Percentiles rank a stretch among this genome's conserved stretches.
phyloP scores from a whole-genome alignment of 2,888 invertebrate species.

The Beris morrisii region DNA sequence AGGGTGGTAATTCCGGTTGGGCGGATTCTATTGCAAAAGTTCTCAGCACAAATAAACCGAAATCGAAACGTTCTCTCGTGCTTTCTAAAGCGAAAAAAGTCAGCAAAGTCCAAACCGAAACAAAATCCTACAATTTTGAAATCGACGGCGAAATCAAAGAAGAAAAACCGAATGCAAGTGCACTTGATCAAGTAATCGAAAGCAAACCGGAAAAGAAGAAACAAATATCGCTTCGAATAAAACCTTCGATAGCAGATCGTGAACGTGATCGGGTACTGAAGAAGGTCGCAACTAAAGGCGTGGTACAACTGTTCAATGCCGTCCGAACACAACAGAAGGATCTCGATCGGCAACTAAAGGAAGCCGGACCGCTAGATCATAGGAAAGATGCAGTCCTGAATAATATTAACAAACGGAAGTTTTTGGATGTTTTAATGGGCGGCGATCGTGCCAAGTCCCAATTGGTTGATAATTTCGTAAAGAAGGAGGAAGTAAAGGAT shows the following conservation, averaged over 20 bases:
- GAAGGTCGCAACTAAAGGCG: constrained; percentile 89
- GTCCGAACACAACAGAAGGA: constrained; percentile 83
- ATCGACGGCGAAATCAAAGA: constrained; percentile 64
- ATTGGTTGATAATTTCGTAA: constrained; percentile 56
- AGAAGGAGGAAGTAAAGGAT: constrained; percentile 58
- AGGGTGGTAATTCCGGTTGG: constrained; percentile 69
- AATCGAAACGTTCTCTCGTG: constrained; percentile 72
- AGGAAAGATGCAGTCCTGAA: constrained; percentile 76
- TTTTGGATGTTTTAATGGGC: constrained; percentile 79
- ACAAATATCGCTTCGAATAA: constrained; percentile 66
- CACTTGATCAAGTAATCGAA: constrained; percentile 42
- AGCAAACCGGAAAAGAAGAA: constrained; percentile 58
- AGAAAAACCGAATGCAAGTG: constrained; percentile 53
- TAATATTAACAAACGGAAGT: constrained; percentile 70
- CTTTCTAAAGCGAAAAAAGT: constrained; percentile 79
- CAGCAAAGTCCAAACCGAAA: constrained; percentile 58
- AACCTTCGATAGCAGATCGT: constrained; percentile 74
- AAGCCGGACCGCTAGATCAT: constrained; percentile 73
- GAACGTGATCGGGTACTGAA: constrained; percentile 75
- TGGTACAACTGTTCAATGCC: constrained; percentile 90
- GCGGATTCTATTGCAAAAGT: constrained; percentile 82
- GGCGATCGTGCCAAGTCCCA: constrained; percentile 61
- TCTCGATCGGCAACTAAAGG: constrained; percentile 68
- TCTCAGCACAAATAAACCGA: constrained; percentile 72
- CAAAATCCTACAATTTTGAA: constrained; percentile 64